Conservation (phyloP, 2,797 vertebrate species). For the Danio albolineatus region DNA sequence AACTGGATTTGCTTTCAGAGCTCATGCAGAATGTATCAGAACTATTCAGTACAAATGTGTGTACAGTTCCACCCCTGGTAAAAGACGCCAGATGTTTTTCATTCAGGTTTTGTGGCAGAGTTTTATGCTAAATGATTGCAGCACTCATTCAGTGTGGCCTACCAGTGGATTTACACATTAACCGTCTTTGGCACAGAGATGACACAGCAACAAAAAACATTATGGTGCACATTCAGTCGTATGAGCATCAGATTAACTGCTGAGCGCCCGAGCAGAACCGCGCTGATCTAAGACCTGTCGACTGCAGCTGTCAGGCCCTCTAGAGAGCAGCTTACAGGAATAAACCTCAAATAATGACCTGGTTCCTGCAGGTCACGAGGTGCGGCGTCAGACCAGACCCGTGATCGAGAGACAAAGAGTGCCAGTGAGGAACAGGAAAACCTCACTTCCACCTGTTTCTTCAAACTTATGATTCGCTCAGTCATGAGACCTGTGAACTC, state of each 20-base stretch:
- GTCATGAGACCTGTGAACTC: slow-evolving; percentile 9
- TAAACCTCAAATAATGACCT: slow-evolving; percentile 35
- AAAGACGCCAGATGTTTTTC: background rate
- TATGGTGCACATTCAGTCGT: slow-evolving; percentile 31
- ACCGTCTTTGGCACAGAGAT: background rate
- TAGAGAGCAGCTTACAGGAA: slow-evolving; percentile 37
- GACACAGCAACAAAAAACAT: slow-evolving; percentile 15
- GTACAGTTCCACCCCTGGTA: too few species aligned
- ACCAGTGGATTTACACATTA: background rate
- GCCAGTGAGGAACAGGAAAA: slow-evolving; percentile 36
- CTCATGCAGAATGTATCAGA: too few species aligned
- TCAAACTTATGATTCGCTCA: background rate
- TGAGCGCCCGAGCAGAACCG: slow-evolving; percentile 32
- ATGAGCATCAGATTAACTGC: slow-evolving; percentile 35
- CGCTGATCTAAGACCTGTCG: slow-evolving; percentile 36
- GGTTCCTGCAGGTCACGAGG: slow-evolving; percentile 42
- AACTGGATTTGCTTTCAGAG: too few species aligned
- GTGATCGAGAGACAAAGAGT: slow-evolving; percentile 42
- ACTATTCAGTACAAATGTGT: too few species aligned
- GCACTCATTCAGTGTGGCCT: background rate
- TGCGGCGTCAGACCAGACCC: slow-evolving; percentile 15
- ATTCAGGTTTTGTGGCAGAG: background rate
- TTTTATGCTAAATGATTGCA: background rate
- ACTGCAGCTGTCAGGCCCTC: slow-evolving; percentile 37
- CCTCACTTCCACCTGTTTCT: slow-evolving; percentile 47